Evolutionary conservation across 2,797 vertebrate species (phyloP).

Genomic region (Coccyzus lansbergi): DNA sequence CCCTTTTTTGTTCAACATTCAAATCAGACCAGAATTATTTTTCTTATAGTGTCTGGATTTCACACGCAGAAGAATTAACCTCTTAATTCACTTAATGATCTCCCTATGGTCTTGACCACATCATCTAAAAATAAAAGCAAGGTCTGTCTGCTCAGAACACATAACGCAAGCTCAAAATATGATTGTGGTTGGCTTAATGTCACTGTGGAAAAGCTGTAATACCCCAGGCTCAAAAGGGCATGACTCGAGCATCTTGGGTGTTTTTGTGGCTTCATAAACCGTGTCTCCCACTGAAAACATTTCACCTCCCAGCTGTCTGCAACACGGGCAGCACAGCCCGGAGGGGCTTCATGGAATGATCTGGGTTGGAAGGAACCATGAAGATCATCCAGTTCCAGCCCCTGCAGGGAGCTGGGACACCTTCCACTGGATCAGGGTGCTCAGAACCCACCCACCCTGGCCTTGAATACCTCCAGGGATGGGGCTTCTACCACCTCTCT

Average conservation of each 20-base stretch:
- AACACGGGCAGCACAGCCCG: too few relatives aligned
- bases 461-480: too few relatives aligned
- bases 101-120: background rate
- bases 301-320: fast-evolving
- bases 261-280: fast-evolving
- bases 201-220: fast-evolving
- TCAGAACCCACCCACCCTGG: too few relatives aligned
- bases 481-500: too few relatives aligned
- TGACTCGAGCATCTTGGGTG: fast-evolving
- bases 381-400: too few relatives aligned
- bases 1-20: background rate
- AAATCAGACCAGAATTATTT: background rate
- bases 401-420: too few relatives aligned
- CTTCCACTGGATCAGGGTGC: too few relatives aligned
- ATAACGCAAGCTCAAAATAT: background rate
- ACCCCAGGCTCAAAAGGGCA: fast-evolving
- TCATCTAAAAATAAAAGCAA: background rate
- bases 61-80: background rate
- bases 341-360: too few relatives aligned
- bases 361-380: too few relatives aligned
- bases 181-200: fast-evolving
- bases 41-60: background rate
- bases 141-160: background rate
- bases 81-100: background rate
- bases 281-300: background rate